Evolutionary conservation across 2,797 vertebrate genomes (phyloP).

Genomic region (Spondyliosoma cantharus): DNA sequence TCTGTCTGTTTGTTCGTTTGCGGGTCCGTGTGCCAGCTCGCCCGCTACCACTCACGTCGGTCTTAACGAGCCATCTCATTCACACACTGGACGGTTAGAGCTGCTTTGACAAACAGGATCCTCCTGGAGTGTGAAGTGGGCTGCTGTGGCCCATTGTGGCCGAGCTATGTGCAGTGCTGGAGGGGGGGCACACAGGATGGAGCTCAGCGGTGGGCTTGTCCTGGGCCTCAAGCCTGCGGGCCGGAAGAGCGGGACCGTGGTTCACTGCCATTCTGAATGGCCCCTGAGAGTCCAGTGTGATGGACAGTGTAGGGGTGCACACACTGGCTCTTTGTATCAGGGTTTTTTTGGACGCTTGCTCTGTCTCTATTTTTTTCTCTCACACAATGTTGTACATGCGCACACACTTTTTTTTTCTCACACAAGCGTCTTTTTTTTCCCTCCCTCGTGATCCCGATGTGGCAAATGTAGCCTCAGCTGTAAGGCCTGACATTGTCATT

Average conservation of each 20-base stretch:
- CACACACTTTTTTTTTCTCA: slow-evolving; percentile 28
- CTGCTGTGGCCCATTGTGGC: slow-evolving; percentile 46
- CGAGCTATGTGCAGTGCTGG: slow-evolving; percentile 52
- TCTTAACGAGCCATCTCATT: slow-evolving; percentile 45
- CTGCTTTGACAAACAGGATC: slow-evolving; percentile 65
- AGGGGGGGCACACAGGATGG: slow-evolving; percentile 74
- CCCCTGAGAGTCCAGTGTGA: slow-evolving; percentile 77
- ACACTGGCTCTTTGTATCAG: slow-evolving; percentile 83
- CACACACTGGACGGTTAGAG: slow-evolving; percentile 42
- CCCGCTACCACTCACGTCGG: slow-evolving; percentile 8
- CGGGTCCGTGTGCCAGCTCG: background rate
- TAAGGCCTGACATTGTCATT: slow-evolving; percentile 50
- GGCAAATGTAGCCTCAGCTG: slow-evolving; percentile 48
- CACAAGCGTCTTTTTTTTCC: slow-evolving; percentile 48
- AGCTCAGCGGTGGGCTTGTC: slow-evolving; percentile 76
- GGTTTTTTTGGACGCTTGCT: slow-evolving; percentile 66
- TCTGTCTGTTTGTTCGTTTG: slow-evolving; percentile 9
- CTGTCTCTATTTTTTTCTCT: slow-evolving; percentile 43
- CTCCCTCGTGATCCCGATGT: slow-evolving; percentile 62
- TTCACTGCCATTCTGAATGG: slow-evolving; percentile 76
- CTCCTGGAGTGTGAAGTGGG: slow-evolving; percentile 60
- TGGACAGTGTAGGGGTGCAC: slow-evolving; percentile 72
- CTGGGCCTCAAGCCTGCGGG: slow-evolving; percentile 66
- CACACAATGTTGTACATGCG: slow-evolving; percentile 48
- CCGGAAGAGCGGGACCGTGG: slow-evolving; percentile 75